Percentiles rank a stretch among this genome's conserved stretches.
phyloP scores from a whole-genome alignment of 1,140 invertebrate genomes.

The Telenomus remus region DNA sequence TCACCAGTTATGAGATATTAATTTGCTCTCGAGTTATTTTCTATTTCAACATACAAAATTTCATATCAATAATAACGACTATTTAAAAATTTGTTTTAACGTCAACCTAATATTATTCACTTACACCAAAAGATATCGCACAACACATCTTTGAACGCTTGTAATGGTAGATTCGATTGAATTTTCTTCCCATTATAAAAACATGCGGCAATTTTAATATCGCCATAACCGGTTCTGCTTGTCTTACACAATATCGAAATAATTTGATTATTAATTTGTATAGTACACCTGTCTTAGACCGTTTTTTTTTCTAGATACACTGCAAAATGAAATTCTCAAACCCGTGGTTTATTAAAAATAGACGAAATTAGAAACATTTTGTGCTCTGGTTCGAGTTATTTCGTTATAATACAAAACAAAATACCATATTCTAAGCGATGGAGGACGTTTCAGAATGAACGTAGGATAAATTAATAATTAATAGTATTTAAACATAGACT shows the following conservation, averaged over 20 bases:
- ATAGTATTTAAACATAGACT: neutral
- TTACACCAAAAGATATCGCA: neutral
- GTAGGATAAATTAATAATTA: conserved; percentile 7
- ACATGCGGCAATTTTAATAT: conserved; percentile 1
- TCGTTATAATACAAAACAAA: too few species aligned
- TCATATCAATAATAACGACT: conserved; percentile 15
- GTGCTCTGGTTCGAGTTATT: too few species aligned
- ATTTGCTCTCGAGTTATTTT: neutral
- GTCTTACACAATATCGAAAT: neutral
- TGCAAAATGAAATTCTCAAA: too few species aligned
- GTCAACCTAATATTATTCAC: too few species aligned
- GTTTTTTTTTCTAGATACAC: neutral
- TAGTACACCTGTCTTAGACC: conserved; percentile 1
- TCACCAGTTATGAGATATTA: conserved; percentile 21
- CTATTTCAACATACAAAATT: too few species aligned
- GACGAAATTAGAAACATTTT: too few species aligned
- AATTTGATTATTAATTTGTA: conserved; percentile 1
- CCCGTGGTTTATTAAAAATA: too few species aligned
- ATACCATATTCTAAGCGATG: too few species aligned
- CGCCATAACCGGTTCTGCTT: conserved; percentile 3
- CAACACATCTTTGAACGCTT: neutral
- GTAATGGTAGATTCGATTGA: neutral
- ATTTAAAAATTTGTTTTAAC: neutral
- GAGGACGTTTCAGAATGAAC: too few species aligned
- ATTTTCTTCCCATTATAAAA: neutral